A percentile compares a stretch with the other conserved stretches of the same genome.
Evolutionary conservation across 1,140 invertebrate species (phyloP).

Genomic region (Lepidurus apus): DNA sequence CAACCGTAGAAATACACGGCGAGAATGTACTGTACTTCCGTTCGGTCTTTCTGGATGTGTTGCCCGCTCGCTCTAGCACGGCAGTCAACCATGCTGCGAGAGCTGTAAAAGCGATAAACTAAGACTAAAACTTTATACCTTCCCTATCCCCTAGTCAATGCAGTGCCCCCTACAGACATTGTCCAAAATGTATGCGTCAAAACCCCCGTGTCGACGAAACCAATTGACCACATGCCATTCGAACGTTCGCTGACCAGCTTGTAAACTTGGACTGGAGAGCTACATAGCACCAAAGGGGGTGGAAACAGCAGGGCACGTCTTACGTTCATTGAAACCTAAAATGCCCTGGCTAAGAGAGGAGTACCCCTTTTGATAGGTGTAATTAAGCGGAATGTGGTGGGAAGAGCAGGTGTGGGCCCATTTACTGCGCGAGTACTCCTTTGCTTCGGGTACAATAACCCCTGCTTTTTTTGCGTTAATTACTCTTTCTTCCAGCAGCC

Average conservation of each 20-base stretch:
- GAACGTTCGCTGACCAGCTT: background rate
- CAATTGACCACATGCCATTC: conserved; percentile 5
- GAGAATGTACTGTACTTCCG: conserved; percentile 3
- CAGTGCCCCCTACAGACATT: background rate
- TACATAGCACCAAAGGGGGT: background rate
- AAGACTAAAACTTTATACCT: background rate
- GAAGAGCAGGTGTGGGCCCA: background rate
- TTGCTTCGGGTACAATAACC: background rate
- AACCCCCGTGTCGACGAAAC: background rate
- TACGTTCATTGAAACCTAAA: background rate
- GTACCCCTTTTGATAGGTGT: background rate
- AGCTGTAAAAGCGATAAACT: conserved; percentile 14
- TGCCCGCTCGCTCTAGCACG: background rate
- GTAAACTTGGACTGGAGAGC: background rate
- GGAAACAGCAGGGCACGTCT: background rate
- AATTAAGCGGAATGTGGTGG: background rate
- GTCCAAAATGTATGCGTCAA: background rate
- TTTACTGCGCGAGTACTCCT: background rate
- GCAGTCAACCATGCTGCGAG: background rate
- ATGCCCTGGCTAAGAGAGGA: background rate
- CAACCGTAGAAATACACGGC: conserved; percentile 1
- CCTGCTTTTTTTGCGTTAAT: background rate
- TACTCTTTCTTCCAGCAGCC: no score
- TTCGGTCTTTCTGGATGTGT: background rate
- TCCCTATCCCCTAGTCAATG: background rate